Base-by-base conservation (phyloP, 2,888 invertebrate species). In the Rhorus exstirpatorius region DNA sequence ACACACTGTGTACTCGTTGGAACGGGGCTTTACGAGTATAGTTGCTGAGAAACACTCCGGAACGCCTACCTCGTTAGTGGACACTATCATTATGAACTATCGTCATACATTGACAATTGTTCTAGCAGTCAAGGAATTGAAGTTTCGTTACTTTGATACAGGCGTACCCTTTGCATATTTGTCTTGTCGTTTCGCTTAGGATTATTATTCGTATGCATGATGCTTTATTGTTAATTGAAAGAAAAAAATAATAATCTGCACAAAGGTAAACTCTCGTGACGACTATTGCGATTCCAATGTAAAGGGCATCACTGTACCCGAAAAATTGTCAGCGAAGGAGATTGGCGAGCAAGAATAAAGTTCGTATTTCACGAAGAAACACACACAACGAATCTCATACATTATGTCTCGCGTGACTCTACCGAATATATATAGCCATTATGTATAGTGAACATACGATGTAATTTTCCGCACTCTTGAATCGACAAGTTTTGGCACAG, bases 381-480 rank as follows among this genome's bases (percentile, higher is more conserved):
- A 31, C 17, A 35, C 14, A 44, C 44, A 8, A 24, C 14, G 24
- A 19, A 38, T 17, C 12, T 38, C 2, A 10, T 3, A n/a, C 8
- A 8, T n/a, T 38, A 38, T 38, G 8, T 38, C 8, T 38, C 17
- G 46, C 46, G 14, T 44, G n/a, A 24, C 26, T 14, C 38, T 26
- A n/a, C 46, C 63, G 41, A 49, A 72, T 72, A 60, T 19, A 68
- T 53, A 44, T 44, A 74, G 41, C 67, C 51, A 74, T 79, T 44
- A 51, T 2, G n/a, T n/a, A 14, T 10, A 19, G 31, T 14, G 26
- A 67, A 35, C 31, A 31, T 53, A 55, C 67, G 67, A 72, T 71
- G 71, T 58, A 71, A 77, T 67, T 81, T 81, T 81, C 72, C 61
- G 61, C 38, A 55, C 71, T 74, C 72, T 71, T 58, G 61, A 68